A percentile compares a stretch with the other conserved stretches of the same genome.
Evolutionary conservation across 2,113 vertebrate genomes (phyloP).

Genomic region (Spizaetus ornatus): DNA sequence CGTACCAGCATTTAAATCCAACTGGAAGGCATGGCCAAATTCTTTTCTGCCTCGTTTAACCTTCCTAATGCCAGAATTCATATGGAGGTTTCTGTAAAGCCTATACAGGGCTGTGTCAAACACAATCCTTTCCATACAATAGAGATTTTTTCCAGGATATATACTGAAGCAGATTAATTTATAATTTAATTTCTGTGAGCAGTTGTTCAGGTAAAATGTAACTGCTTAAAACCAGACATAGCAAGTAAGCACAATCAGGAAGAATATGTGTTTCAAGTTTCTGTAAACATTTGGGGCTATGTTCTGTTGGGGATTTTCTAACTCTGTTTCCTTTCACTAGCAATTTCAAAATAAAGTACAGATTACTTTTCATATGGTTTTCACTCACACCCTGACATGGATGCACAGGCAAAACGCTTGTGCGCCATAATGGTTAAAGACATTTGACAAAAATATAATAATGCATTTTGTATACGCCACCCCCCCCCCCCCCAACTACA

Average conservation of each 20-base stretch:
- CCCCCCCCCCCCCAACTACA: neutral
- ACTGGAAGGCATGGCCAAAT: neutral
- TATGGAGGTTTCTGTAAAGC: neutral
- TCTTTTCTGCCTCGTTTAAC: conserved; percentile 35
- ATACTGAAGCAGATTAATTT: neutral
- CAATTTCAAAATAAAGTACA: neutral
- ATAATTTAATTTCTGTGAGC: neutral
- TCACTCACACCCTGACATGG: neutral
- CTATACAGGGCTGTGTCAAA: neutral
- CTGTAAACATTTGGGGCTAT: neutral
- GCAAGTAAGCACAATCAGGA: neutral
- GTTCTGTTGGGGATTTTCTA: neutral
- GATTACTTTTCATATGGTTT: neutral
- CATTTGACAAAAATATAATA: neutral
- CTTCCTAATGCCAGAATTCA: neutral
- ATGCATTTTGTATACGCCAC: neutral
- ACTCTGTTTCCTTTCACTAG: neutral
- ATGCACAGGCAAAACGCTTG: neutral
- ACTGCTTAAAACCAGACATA: neutral
- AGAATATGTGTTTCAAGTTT: neutral
- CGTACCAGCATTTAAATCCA: neutral
- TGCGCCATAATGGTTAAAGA: neutral
- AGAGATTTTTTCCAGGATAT: neutral
- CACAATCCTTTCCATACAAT: neutral
- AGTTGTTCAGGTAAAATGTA: neutral